Base-by-base conservation (phyloP, 2,797 vertebrate genomes). In the Tamandua tetradactyla region DNA sequence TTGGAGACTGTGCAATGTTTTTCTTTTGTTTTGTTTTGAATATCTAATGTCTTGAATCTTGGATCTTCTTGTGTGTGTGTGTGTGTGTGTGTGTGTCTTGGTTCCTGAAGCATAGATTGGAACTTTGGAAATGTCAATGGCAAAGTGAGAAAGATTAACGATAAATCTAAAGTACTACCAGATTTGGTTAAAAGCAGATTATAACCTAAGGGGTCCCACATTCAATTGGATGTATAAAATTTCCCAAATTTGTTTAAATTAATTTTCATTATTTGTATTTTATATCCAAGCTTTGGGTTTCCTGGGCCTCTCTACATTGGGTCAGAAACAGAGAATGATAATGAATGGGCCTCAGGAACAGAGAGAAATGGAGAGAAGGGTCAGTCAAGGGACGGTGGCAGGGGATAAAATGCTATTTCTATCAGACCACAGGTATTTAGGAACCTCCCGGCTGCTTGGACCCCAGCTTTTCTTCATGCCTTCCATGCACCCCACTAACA, bases 371-470 rank as follows among this genome's bases (percentile, higher is more conserved):
- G 81, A 76, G 44, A 83, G 66, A 32, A 30, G 37, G n/a, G 8
- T 13, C 5, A 7, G 23, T 27, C 17, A 4, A 2, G 13, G 10
- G 10, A 12, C n/a, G n/a, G n/a, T n/a, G 12, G 10, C 25, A 11
- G 37, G n/a, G 30, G 23, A 13, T 15, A 20, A 47, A 71, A 9
- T 11, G 57, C 32, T 35, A 4, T 27, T 47, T 88, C 68, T 8
- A 7, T 22, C 35, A 7, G 13, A 3, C 1, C 59, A 22, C 40
- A 7, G 10, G 11, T 7, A 47, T 11, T 13, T 52, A 40, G 15
- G 1, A 37, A n/a, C 30, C 27, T 52, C 35, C 55, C n/a, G 23
- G 32, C 18, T 72, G 1, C 52, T 64, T 47, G 4, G 22, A 64
- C 13, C 55, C n/a, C 40, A 18, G 62, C 25, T 6, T 10, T 27